Evolutionary conservation across 1,140 invertebrate species (phyloP), one percentile per base, ranked within the genome.

Genomic region (Drosophila ironensis): DNA sequence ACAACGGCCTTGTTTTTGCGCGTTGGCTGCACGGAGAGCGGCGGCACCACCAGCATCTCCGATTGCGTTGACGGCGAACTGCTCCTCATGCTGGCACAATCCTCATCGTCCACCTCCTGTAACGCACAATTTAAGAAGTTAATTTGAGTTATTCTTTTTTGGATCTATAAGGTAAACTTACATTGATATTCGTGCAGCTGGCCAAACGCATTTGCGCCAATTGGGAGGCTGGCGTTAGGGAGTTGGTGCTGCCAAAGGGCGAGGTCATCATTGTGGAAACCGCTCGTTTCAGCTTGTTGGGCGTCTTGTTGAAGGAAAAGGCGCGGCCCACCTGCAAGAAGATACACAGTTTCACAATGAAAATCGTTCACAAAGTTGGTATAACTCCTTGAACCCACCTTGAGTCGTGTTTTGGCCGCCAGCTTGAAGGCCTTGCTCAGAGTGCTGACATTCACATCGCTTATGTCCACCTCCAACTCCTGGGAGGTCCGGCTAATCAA

Each of bases 251-350:
- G 47, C 95, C 95, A 91, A 96, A 96, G 2, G 96, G 96, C 70
- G 96, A 97, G 52, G 92, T 92, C 94, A 97, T 97, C 92, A 97
- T 95, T n/a, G 96, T 97, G 7, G 97, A 98, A 86, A 98, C 95
- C 2, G 97, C 97, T 45, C 97, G 92, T 91, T 98, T 98, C 70
- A 98, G 89, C 91, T 97, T 97, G 44, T 95, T 96, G 14, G 97
- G 97, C 4, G 97, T 98, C 91, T 97, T 97, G 90, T 97, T 98
- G 90, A 98, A 97, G 47, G 97, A 98, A 81, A 98, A 95, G 48
- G 97, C 97, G 70, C 97, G 92, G 40, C 96, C 96, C 14, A 99
- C 92, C 92, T 93, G 46, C 3, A 17, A 6, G 4, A 8, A 37
- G 16, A 30, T n/a, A n/a, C n/a, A n/a, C n/a, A n/a, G n/a, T n/a